Evolutionary conservation across 2,113 vertebrate genomes (phyloP), one percentile per base, ranked within the genome.

Genomic region (Hippocampus mohnikei): DNA sequence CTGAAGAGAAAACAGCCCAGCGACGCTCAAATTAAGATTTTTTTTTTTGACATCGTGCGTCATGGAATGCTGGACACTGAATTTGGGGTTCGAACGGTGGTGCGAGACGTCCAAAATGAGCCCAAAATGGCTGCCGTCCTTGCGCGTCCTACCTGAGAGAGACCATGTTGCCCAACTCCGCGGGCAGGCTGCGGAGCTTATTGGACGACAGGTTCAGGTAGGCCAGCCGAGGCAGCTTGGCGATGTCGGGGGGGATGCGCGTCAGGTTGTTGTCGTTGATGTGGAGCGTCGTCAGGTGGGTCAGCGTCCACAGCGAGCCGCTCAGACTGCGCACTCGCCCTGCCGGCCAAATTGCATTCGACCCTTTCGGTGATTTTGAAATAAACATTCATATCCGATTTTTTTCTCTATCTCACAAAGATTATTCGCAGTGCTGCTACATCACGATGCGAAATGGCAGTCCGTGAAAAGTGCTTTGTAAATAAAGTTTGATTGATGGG

Each of bases 131-230:
- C 18, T 52, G 5, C 4, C 15, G 6, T 20, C 6, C 18, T n/a
- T n/a, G 52, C 56, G 9, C 3, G 27, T 21, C 67, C 89, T 69
- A 99, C 97, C 97, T 99, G 97, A 99, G 97, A 94, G 96, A 96
- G 80, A 98, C 96, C 95, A 99, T 98, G 90, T 98, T 97, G 93
- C 97, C 97, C 91, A 99, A 93, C 90, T 99, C 97, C 88, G 96
- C 95, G 89, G 97, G 97, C 93, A 99, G 94, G 93, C 97, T 99
- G 93, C 97, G 94, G 80, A 99, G 95, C 93, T 99, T 99, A 92
- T 99, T 99, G 93, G 97, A 98, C 79, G 97, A 99, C 76, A 99
- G 93, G 90, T 99, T 97, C 92, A 99, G 93, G 93, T 96, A 99
- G 92, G 95, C 94, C 90, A 99, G 94, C 92, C 96, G 92, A 76